A percentile compares a stretch with the other conserved stretches of the same genome.
phyloP scores from a whole-genome alignment of 2,113 vertebrate species.

The Rhinolophus ferrumequinum region DNA sequence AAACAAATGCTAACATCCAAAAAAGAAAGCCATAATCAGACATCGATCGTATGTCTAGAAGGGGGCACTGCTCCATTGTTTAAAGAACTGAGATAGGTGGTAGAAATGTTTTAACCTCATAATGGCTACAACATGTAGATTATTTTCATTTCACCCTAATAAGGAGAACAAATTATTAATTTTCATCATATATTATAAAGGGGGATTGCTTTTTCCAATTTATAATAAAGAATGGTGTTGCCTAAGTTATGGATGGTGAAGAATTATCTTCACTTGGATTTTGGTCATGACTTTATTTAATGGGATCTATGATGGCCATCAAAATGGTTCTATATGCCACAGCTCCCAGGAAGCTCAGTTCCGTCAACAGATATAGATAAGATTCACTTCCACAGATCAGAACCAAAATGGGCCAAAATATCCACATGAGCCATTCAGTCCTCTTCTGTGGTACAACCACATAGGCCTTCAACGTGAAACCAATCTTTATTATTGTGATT shows the following conservation, averaged over 20 bases:
- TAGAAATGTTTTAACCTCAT: neutral
- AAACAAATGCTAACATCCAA: neutral
- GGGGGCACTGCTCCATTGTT: neutral
- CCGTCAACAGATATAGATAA: neutral
- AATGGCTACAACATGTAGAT: neutral
- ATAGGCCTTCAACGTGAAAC: neutral
- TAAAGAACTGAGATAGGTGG: neutral
- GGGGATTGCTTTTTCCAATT: neutral
- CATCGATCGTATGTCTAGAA: neutral
- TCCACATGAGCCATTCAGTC: neutral
- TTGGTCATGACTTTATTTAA: neutral
- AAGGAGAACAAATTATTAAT: neutral
- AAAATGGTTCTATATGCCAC: neutral
- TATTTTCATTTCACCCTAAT: slow-evolving; percentile 6
- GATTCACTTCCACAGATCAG: slow-evolving; percentile 2
- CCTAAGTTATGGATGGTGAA: neutral
- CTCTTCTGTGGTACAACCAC: neutral
- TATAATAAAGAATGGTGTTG: neutral
- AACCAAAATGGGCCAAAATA: neutral
- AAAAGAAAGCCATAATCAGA: neutral
- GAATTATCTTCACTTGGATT: slow-evolving; percentile 32
- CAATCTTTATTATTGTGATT: slow-evolving; percentile 40
- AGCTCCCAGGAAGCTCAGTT: neutral
- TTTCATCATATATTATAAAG: neutral
- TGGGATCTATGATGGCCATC: neutral